Conservation (phyloP, 2,888 invertebrate genomes). For the Drosophila ochracea region DNA sequence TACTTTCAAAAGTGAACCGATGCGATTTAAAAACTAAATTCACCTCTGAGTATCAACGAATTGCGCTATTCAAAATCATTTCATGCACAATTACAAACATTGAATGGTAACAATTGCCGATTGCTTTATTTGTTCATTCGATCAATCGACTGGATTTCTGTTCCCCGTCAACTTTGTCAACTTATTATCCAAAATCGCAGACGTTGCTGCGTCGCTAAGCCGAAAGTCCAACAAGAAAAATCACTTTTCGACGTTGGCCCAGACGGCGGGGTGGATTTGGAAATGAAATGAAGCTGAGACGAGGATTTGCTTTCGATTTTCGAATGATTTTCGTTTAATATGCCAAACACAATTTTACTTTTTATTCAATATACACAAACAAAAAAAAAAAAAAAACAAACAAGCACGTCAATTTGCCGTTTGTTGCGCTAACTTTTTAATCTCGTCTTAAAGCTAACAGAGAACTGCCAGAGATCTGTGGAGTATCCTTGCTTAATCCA, state of each 20-base stretch:
- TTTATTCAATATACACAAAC: slow-evolving; percentile 71
- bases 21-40: neutral
- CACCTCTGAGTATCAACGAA: slow-evolving; percentile 5
- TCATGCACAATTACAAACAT: slow-evolving; percentile 15
- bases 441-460: slow-evolving; percentile 42
- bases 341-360: slow-evolving; percentile 78
- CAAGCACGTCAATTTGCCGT: slow-evolving; percentile 56
- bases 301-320: slow-evolving; percentile 71
- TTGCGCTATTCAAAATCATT: slow-evolving; percentile 16
- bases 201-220: slow-evolving; percentile 71
- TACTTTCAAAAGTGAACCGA: neutral
- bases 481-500: neutral
- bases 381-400: slow-evolving; percentile 44
- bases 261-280: neutral
- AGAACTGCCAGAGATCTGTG: neutral
- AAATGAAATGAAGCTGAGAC: slow-evolving; percentile 15
- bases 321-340: slow-evolving; percentile 62
- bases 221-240: slow-evolving; percentile 75
- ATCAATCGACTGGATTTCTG: slow-evolving; percentile 43
- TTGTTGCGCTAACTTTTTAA: slow-evolving; percentile 58
- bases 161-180: slow-evolving; percentile 22
- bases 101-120: slow-evolving; percentile 26
- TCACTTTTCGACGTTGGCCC: slow-evolving; percentile 66
- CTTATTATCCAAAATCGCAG: slow-evolving; percentile 63
- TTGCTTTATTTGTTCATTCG: slow-evolving; percentile 31